Evolutionary conservation across 2,113 vertebrate genomes (phyloP).

Genomic region (Lasiurus cinereus): DNA sequence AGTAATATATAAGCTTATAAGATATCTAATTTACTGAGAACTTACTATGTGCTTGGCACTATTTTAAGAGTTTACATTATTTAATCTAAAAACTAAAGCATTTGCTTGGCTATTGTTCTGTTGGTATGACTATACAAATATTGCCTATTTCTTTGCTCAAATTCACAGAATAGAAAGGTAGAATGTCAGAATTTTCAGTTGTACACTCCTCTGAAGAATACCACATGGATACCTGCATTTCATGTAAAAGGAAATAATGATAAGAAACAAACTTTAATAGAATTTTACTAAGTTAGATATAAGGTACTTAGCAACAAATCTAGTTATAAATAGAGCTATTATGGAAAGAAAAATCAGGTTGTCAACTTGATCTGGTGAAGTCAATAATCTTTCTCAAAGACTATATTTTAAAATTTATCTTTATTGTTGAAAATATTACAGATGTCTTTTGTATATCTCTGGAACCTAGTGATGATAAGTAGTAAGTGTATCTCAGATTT

Average conservation of each 20-base stretch:
- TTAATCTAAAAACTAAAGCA: not conserved
- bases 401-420: not conserved
- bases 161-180: not conserved
- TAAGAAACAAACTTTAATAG: not conserved
- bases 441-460: not conserved
- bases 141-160: not conserved
- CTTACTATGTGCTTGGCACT: not conserved
- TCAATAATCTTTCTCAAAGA: not conserved
- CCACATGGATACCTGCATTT: not conserved
- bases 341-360: not conserved
- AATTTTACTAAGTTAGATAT: not conserved
- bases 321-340: not conserved
- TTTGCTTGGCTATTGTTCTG: not conserved
- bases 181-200: not conserved
- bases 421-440: too few species aligned
- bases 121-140: not conserved
- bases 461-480: not conserved
- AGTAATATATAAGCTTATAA: not conserved
- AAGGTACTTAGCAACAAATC: not conserved
- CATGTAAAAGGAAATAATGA: not conserved
- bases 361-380: not conserved
- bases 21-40: not conserved
- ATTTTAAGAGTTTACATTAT: not conserved
- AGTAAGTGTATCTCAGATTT: not conserved
- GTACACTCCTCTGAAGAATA: not conserved